These are phyloP conservation scores for Leptinotarsa texana DNA, from an alignment of 1,140 invertebrate genomes.

Conservation along the genomic window DNA sequence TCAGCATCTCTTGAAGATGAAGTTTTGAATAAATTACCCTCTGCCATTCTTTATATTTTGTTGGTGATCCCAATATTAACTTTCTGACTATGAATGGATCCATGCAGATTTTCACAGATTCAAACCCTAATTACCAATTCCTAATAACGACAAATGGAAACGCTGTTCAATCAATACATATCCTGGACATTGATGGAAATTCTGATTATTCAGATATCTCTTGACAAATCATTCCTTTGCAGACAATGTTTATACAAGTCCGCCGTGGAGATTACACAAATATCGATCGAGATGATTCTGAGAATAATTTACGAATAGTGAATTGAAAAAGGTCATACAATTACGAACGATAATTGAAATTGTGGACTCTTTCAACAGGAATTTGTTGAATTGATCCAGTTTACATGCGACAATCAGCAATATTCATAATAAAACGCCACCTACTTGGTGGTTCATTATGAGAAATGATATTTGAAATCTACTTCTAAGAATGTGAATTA, in stretches of 20 bases:
- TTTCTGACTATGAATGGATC: background rate
- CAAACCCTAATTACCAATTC: background rate
- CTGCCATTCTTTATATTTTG: background rate
- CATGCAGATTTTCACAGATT: background rate
- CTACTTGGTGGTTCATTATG: too few species aligned
- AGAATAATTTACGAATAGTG: background rate
- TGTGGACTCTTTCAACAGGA: background rate
- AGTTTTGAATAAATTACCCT: background rate
- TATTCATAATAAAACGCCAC: background rate
- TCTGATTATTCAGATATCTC: too few species aligned
- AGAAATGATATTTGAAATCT: too few species aligned
- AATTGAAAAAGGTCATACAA: background rate
- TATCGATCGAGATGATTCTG: background rate
- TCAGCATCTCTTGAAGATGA: background rate
- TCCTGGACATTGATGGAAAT: background rate
- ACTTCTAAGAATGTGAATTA: too few species aligned
- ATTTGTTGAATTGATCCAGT: background rate
- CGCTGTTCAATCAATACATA: background rate
- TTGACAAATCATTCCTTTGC: background rate
- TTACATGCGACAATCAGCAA: background rate
- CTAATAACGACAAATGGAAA: background rate
- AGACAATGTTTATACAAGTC: background rate
- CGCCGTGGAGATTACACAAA: background rate
- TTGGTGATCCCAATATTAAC: background rate
- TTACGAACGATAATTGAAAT: background rate